These are phyloP conservation scores for Coracias cyanogaster DNA, from an alignment of 2,797 vertebrate species.

Conservation along the genomic window DNA sequence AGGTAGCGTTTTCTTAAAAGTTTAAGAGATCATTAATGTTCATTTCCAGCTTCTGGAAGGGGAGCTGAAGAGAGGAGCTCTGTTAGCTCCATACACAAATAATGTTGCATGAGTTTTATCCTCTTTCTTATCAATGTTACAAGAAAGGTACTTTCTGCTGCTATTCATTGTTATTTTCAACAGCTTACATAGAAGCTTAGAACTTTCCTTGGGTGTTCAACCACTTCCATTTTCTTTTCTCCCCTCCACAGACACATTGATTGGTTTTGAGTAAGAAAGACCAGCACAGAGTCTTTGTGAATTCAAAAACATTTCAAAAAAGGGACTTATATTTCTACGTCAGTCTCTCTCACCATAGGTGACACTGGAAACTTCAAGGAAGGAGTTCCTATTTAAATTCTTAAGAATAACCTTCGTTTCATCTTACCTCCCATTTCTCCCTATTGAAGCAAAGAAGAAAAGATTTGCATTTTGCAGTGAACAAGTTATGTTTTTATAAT, in stretches of 20 bases:
- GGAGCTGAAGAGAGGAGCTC: not conserved
- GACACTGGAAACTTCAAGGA: conserved; percentile 1
- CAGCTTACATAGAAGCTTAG: not conserved
- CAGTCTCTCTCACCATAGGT: not conserved
- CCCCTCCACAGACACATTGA: not conserved
- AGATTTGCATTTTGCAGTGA: not conserved
- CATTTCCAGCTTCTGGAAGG: not conserved
- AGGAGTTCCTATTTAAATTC: not conserved
- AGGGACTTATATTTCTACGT: not conserved
- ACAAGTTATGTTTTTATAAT: not conserved
- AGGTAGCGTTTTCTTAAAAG: not conserved
- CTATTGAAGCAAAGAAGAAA: not conserved
- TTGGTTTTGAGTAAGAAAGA: conserved; percentile 17
- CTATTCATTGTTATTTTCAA: not conserved
- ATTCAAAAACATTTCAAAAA: conserved; percentile 5
- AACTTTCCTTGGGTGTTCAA: not conserved
- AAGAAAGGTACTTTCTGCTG: not conserved
- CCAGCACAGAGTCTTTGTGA: not conserved
- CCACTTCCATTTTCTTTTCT: not conserved
- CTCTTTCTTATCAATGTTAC: not conserved
- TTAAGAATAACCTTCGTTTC: not conserved
- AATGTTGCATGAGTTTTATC: not conserved
- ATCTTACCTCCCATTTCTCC: not conserved
- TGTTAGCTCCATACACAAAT: not conserved
- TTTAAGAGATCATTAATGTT: not conserved